Base-by-base conservation (phyloP, 2,797 vertebrate species). In the Sphenodon punctatus region DNA sequence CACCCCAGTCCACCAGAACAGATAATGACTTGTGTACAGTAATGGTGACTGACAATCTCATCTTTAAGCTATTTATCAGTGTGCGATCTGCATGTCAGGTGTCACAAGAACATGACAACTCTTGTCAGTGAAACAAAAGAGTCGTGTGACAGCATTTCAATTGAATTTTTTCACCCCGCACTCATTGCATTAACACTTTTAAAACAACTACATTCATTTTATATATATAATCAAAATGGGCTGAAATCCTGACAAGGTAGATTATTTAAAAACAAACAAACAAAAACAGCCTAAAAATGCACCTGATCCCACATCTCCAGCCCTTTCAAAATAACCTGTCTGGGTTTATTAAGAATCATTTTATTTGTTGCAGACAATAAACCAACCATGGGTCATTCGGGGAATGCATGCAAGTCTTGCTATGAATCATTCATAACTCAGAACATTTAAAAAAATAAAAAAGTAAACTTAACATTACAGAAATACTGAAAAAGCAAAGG, bases 31-130 rank as follows among this genome's bases (percentile, higher is more conserved):
- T 72, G 77, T 74, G 86, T 45, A 10, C 83, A 91, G 72, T 93
- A 91, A 95, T 94, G 80, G 85, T 92, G 93, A 95, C 85, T 95
- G 95, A 95, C 95, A 95, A 72, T 89, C 92, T 92, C 93, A 94
- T 94, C 94, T 94, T 74, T 39, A 69, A 92, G 90, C 90, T 90
- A 75, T 92, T 94, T 93, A 89, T 92, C 93, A 91, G 89, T 70
- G 83, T 49, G 88, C 67, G 88, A 90, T 94, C 83, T 55, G 88
- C 82, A 63, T 86, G 36, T 88, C 74, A 49, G 90, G 92, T 93
- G 93, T 87, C 93, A 86, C 87, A 42, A 89, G 93, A 94, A 93
- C 88, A 92, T 86, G 93, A 94, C 95, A 95, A 74, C 70, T 84
- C 92, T 71, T 87, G 90, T 95, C 95, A 94, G 77, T 41, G 90